Percentiles rank a stretch among this genome's conserved stretches.
phyloP scores from a whole-genome alignment of 2,113 vertebrate genomes.

The Megalops atlanticus region DNA sequence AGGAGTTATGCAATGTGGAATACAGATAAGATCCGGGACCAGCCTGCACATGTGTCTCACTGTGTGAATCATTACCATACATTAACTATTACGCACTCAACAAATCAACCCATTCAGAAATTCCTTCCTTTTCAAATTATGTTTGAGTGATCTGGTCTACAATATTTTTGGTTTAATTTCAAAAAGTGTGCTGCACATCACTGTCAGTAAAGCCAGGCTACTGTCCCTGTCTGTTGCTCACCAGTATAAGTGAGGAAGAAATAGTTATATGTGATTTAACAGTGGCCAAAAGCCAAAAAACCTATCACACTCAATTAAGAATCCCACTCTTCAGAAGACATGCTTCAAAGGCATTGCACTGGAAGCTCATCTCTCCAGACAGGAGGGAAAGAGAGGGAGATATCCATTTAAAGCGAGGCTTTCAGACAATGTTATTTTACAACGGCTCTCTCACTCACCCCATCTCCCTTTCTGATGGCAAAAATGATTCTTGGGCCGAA shows the following conservation, averaged over 20 bases:
- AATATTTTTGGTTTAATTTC: too few relatives aligned
- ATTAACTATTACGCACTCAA: too few relatives aligned
- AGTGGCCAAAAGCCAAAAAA: background rate
- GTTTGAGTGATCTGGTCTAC: too few relatives aligned
- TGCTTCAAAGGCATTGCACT: constrained; percentile 37
- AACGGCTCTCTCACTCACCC: background rate
- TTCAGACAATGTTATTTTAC: constrained; percentile 46
- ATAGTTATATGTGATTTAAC: constrained; percentile 23
- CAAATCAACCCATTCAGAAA: too few relatives aligned
- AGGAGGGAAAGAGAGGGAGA: constrained; percentile 43
- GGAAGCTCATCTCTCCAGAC: constrained; percentile 42
- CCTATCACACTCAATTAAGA: background rate
- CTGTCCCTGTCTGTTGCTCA: too few relatives aligned
- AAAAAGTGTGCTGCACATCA: too few relatives aligned
- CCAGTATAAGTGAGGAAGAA: too few relatives aligned
- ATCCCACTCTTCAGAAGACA: constrained; percentile 13
- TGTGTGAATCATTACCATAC: too few relatives aligned
- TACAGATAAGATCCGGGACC: background rate
- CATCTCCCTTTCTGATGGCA: background rate
- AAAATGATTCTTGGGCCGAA: background rate
- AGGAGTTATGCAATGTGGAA: background rate
- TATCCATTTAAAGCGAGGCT: constrained; percentile 56
- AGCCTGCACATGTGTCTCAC: background rate
- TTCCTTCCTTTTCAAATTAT: too few relatives aligned
- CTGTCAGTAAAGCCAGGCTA: too few relatives aligned